Conservation (phyloP, 2,888 invertebrate genomes). For the Drosophila anomelani region DNA sequence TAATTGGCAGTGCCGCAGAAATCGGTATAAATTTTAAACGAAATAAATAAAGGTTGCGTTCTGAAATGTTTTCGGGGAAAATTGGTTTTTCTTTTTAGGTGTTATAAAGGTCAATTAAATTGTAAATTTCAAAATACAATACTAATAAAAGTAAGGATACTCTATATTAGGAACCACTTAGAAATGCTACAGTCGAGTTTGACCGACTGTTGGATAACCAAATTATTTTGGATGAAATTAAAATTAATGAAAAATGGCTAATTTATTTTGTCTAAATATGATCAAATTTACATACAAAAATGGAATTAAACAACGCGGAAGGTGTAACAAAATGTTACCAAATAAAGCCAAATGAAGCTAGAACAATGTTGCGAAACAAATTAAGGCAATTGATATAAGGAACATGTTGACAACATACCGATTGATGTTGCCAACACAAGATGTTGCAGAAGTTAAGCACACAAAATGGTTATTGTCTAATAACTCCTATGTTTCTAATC, state of each 20-base stretch:
- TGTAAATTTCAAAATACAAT: too few relatives aligned
- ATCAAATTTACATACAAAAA: too few relatives aligned
- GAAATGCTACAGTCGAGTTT: too few relatives aligned
- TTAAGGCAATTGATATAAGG: neutral
- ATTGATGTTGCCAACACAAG: neutral
- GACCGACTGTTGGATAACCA: too few relatives aligned
- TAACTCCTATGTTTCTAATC: neutral
- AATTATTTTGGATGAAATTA: too few relatives aligned
- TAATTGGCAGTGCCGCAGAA: too few relatives aligned
- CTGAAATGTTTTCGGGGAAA: neutral
- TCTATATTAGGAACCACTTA: too few relatives aligned
- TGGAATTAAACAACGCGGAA: neutral
- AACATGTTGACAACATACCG: neutral
- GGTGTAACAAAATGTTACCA: neutral
- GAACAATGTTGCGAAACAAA: neutral
- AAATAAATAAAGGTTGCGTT: neutral
- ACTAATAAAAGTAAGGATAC: too few relatives aligned
- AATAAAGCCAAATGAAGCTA: neutral
- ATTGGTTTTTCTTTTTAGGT: neutral
- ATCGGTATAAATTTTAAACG: neutral
- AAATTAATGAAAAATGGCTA: too few relatives aligned
- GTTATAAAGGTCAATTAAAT: neutral
- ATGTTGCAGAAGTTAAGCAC: neutral
- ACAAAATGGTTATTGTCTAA: neutral
- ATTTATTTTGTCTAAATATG: too few relatives aligned